Conservation (phyloP, 2,888 invertebrate genomes). For the Pherbina coryleti region DNA sequence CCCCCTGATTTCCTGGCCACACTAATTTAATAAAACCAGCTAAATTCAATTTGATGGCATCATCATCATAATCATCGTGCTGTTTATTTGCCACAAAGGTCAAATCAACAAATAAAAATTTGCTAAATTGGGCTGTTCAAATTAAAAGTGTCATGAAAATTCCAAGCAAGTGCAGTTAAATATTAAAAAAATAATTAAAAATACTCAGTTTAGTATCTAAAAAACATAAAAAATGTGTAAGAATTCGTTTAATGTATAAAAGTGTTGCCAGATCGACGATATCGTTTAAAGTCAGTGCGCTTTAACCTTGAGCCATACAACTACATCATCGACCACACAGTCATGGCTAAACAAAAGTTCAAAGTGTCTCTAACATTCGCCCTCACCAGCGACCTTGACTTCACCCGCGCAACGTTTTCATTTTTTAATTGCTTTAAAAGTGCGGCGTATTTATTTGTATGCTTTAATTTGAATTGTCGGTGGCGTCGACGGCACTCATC, state of each 20-base stretch:
- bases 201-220: not conserved
- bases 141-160: too few species aligned
- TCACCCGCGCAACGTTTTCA: not conserved
- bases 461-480: not conserved
- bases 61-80: too few species aligned
- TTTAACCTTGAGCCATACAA: not conserved
- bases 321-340: not conserved
- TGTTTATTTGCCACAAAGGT: not conserved
- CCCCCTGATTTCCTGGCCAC: too few species aligned
- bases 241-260: not conserved
- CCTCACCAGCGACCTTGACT: not conserved
- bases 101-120: not conserved
- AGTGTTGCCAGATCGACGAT: not conserved
- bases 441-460: conserved; percentile 2
- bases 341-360: conserved; percentile 30
- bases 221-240: not conserved
- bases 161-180: not conserved
- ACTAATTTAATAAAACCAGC: too few species aligned
- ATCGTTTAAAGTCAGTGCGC: not conserved
- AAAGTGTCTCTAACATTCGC: conserved; percentile 14
- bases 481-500: not conserved
- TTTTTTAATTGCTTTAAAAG: conserved; percentile 20
- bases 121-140: too few species aligned
- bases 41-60: too few species aligned
- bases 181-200: not conserved